phyloP scores from a whole-genome alignment of 2,113 vertebrate genomes.

The Nothobranchius furzeri region DNA sequence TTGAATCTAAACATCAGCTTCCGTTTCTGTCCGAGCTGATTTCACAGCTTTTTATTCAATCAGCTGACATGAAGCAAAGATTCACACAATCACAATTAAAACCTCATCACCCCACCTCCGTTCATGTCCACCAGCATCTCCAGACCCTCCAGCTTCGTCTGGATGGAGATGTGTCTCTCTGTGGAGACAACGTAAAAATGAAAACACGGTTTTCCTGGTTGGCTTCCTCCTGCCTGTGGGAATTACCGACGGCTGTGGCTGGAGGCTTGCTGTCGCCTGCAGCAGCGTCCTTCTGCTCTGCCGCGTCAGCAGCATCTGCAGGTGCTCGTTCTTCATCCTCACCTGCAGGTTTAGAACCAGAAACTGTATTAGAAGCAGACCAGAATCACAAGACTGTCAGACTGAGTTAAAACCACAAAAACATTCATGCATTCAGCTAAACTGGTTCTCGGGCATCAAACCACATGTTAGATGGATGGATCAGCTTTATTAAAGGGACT shows the following conservation, averaged over 20 bases:
- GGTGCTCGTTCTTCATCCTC: slow-evolving; percentile 1
- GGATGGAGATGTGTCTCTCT: slow-evolving; percentile 95
- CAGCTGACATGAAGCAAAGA: too few relatives aligned
- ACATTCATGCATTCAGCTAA: too few relatives aligned
- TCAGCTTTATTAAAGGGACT: too few relatives aligned
- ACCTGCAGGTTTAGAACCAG: not conserved
- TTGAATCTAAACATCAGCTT: too few relatives aligned
- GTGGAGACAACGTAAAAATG: not conserved
- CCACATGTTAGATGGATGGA: too few relatives aligned
- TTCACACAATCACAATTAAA: too few relatives aligned
- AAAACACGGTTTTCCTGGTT: not conserved
- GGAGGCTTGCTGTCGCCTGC: slow-evolving; percentile 51
- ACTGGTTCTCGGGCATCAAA: too few relatives aligned
- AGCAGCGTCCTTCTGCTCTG: slow-evolving; percentile 9
- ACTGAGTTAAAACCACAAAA: too few relatives aligned
- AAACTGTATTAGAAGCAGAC: not conserved
- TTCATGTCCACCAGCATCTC: slow-evolving; percentile 85
- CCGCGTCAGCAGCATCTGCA: not conserved
- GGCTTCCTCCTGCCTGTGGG: not conserved
- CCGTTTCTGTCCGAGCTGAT: too few relatives aligned
- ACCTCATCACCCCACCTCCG: slow-evolving; percentile 61
- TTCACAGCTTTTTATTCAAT: too few relatives aligned
- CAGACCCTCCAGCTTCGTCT: slow-evolving; percentile 86
- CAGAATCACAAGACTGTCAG: too few relatives aligned
- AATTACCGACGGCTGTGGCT: slow-evolving; percentile 39